Evolutionary conservation across 2,113 vertebrate genomes (phyloP).

Genomic region (Ranitomeya imitator): DNA sequence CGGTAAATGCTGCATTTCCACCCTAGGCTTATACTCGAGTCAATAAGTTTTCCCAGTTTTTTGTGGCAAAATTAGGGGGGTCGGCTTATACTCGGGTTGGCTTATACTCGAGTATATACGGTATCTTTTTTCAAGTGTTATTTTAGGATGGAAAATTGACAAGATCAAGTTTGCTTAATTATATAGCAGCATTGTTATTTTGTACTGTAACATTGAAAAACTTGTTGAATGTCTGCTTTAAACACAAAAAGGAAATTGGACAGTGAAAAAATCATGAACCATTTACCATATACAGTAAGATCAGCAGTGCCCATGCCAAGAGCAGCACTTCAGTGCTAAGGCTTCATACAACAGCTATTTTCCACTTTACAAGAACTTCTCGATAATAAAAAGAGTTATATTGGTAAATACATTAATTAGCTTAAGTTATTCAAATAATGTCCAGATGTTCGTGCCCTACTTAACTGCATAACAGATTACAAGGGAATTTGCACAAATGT

Average conservation of each 20-base stretch:
- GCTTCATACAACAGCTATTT: constrained; percentile 4
- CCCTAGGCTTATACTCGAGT: no score
- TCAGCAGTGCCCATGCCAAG: not conserved
- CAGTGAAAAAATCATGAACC: not conserved
- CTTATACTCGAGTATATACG: no score
- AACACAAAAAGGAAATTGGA: not conserved
- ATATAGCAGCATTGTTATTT: not conserved
- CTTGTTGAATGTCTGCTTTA: not conserved
- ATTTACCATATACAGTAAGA: not conserved
- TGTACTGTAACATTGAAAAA: not conserved
- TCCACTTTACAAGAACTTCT: not conserved
- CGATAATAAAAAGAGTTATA: constrained; percentile 9
- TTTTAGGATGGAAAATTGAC: no score
- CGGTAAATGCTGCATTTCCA: no score
- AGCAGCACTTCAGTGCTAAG: not conserved
- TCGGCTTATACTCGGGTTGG: no score
- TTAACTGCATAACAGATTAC: not conserved
- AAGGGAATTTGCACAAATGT: not conserved
- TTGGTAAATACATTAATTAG: constrained; percentile 13
- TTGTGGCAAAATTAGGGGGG: no score
- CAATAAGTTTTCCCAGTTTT: no score
- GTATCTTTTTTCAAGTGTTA: no score
- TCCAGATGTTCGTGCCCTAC: constrained; percentile 2
- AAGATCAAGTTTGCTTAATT: no score
- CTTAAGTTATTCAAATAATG: constrained; percentile 20